Base-by-base conservation (phyloP, 1,140 invertebrate species). In the Ceratina calcarata region DNA sequence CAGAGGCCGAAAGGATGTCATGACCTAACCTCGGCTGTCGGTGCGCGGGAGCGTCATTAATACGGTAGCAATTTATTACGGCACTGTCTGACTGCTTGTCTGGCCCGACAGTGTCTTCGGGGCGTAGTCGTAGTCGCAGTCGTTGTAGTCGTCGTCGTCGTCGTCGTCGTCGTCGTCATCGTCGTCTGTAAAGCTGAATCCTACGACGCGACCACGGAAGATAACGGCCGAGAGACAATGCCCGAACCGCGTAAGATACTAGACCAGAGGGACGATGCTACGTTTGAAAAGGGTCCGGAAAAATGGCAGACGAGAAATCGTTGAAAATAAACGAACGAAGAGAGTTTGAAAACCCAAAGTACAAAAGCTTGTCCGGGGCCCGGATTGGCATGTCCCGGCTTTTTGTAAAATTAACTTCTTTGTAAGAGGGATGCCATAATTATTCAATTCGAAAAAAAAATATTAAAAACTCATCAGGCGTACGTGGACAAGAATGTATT, bases 61-160 rank as follows among this genome's bases (percentile, higher is more conserved):
- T 89, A 88, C 89, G 84, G 86, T 90, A 89, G 90, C 89, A 91
- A 91, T 92, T 91, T 92, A 91, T 92, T 90, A 91, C 90, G 81
- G 84, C 81, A 74, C 88, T 87, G 88, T 90, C 90, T 86, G 81
- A 84, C 79, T 85, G 83, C 69, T 84, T 87, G 87, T 88, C 85
- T 86, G 83, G 83, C 69, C 58, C 83, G 81, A 86, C 73, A 75
- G 84, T 78, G 83, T 88, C 88, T 85, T 83, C 81, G 64, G 88
- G 83, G 86, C 80, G 81, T 87, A 83, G 73, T 84, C 86, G 83
- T 84, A 78, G 76, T 81, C 82, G 73, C 84, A 85, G 83, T 85
- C 81, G 76, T 80, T n/a, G n/a, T n/a, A n/a, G n/a, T 32, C 80
- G 81, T 87, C 81, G 73, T 84, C 86, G 83, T 85, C 80, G 76